Percentiles rank a stretch among this genome's conserved stretches.
phyloP scores from a whole-genome alignment of 2,888 invertebrate species.

The Rhagium mordax region DNA sequence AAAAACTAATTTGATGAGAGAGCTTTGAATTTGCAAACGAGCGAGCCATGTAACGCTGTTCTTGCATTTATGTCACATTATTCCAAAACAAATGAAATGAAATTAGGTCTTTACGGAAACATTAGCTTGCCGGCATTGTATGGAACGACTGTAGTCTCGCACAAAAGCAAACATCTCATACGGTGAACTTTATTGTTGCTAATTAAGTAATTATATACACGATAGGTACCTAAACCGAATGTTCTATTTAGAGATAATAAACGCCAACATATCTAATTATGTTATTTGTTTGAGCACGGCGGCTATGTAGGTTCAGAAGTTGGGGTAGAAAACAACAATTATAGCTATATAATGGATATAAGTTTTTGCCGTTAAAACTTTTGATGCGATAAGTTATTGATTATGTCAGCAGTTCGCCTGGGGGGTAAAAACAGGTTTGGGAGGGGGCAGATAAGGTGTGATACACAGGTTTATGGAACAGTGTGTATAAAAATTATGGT shows the following conservation, averaged over 20 bases:
- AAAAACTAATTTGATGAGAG: constrained; percentile 32
- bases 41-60: constrained; percentile 35
- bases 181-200: constrained; percentile 43
- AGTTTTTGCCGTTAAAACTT: constrained; percentile 25
- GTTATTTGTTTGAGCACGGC: constrained; percentile 37
- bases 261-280: constrained; percentile 40
- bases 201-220: constrained; percentile 48
- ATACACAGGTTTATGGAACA: neutral
- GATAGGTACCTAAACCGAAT: constrained; percentile 34
- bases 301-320: constrained; percentile 30
- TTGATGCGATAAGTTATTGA: constrained; percentile 14
- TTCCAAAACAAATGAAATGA: constrained; percentile 55
- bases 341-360: constrained; percentile 7
- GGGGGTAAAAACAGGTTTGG: neutral
- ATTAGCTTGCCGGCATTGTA: constrained; percentile 42
- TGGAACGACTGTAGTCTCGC: constrained; percentile 37
- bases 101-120: constrained; percentile 55
- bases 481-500: neutral
- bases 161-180: constrained; percentile 45
- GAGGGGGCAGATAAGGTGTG: neutral
- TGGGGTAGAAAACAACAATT: constrained; percentile 22
- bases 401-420: neutral
- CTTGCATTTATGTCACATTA: constrained; percentile 54
- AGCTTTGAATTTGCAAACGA: constrained; percentile 28
- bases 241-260: constrained; percentile 41